Evolutionary conservation across 2,113 vertebrate species (phyloP).

Genomic region (Gallinago media): DNA sequence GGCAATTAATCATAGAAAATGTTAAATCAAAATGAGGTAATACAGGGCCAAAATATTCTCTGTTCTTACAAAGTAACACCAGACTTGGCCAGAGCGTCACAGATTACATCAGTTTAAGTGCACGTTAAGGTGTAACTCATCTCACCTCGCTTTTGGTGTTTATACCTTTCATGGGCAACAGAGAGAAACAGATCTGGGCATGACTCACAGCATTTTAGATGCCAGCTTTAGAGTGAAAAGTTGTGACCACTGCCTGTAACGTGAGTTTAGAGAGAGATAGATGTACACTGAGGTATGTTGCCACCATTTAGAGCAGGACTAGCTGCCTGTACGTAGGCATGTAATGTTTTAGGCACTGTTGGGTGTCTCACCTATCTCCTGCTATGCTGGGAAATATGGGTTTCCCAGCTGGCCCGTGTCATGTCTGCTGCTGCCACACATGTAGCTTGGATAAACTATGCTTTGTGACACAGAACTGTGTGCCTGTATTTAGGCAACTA

Average conservation of each 20-base stretch:
- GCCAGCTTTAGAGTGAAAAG: neutral
- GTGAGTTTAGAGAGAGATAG: neutral
- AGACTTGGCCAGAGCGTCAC: neutral
- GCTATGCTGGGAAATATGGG: fast-evolving
- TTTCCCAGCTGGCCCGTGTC: neutral
- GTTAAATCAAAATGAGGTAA: neutral
- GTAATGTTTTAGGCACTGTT: neutral
- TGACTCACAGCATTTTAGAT: neutral
- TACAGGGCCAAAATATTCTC: neutral
- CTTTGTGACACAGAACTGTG: neutral
- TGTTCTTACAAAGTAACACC: neutral
- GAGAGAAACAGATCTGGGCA: neutral
- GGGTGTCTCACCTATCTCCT: neutral
- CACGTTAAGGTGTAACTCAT: neutral
- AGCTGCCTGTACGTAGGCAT: neutral
- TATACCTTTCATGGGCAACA: neutral
- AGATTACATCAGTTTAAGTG: neutral
- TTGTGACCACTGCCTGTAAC: neutral
- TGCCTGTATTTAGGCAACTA: neutral
- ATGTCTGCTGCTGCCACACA: neutral
- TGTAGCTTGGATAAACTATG: fast-evolving
- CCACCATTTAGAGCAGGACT: neutral
- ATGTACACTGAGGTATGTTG: fast-evolving
- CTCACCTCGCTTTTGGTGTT: neutral
- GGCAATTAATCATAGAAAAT: neutral